These are phyloP conservation scores for Procambarus virginalis DNA, from an alignment of 1,140 invertebrate genomes.

Conservation along the genomic window DNA sequence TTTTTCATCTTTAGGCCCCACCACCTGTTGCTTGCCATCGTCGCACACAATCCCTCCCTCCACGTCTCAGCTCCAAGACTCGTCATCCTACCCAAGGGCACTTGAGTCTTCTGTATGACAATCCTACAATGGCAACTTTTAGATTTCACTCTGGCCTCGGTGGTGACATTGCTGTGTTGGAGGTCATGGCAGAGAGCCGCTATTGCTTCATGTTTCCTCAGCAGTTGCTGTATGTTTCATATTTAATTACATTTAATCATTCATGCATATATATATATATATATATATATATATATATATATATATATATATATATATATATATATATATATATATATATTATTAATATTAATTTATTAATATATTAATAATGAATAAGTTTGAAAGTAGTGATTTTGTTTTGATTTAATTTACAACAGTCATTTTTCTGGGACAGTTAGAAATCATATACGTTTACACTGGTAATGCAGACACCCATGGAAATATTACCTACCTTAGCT, in stretches of 20 bases:
- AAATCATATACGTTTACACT: too few relatives aligned
- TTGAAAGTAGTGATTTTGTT: conserved; percentile 18
- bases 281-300: too few relatives aligned
- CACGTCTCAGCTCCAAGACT: conserved; percentile 85
- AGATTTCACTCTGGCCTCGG: conserved; percentile 92
- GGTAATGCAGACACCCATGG: too few relatives aligned
- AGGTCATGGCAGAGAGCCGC: conserved; percentile 93
- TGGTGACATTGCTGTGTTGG: conserved; percentile 92
- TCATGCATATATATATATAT: too few relatives aligned
- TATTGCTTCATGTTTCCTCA: conserved; percentile 90
- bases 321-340: too few relatives aligned
- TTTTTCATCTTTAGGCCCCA: conserved; percentile 57
- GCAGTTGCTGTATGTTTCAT: conserved; percentile 86
- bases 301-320: too few relatives aligned
- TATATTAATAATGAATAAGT: too few relatives aligned
- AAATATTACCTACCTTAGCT: too few relatives aligned
- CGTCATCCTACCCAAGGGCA: conserved; percentile 86
- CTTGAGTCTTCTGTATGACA: conserved; percentile 83
- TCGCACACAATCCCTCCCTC: conserved; percentile 89
- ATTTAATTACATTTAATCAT: background rate
- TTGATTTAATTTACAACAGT: too few relatives aligned
- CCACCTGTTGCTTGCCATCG: conserved; percentile 81
- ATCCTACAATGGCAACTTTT: conserved; percentile 86
- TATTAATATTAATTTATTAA: too few relatives aligned
- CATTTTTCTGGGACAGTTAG: too few relatives aligned